A percentile compares a stretch with the other conserved stretches of the same genome.
phyloP scores from a whole-genome alignment of 2,113 vertebrate genomes.

The Phaetusa simplex region DNA sequence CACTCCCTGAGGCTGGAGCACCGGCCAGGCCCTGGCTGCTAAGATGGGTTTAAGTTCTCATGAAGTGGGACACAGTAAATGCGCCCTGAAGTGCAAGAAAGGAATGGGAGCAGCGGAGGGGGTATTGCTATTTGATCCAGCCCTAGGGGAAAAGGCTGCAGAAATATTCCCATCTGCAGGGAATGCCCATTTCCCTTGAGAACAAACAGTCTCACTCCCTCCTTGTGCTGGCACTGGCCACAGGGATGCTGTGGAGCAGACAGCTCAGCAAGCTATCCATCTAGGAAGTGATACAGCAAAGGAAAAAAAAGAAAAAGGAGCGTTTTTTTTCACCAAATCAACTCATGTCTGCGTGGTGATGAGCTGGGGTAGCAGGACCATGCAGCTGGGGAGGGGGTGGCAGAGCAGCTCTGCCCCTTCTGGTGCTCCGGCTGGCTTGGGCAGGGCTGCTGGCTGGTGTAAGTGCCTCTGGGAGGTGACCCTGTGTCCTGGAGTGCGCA shows the following conservation, averaged over 20 bases:
- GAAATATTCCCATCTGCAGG: not conserved
- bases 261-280: not conserved
- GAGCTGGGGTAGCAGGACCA: not conserved
- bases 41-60: not conserved
- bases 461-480: not conserved
- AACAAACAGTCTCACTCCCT: not conserved
- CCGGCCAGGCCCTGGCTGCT: not conserved
- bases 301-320: not conserved
- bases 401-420: not conserved
- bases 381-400: not conserved
- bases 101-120: not conserved
- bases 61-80: not conserved
- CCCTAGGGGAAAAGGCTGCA: not conserved
- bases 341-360: not conserved
- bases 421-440: rapidly evolving
- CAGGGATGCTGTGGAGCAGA: not conserved
- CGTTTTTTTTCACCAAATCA: not conserved
- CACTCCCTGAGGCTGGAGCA: not conserved
- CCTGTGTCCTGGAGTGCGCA: not conserved
- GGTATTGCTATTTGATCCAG: not conserved
- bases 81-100: not conserved
- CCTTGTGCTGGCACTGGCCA: not conserved
- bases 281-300: not conserved
- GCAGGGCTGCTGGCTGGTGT: not conserved
- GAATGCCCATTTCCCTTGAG: not conserved